phyloP scores from a whole-genome alignment of 1,140 invertebrate genomes.

The Oryctes rhinoceros region DNA sequence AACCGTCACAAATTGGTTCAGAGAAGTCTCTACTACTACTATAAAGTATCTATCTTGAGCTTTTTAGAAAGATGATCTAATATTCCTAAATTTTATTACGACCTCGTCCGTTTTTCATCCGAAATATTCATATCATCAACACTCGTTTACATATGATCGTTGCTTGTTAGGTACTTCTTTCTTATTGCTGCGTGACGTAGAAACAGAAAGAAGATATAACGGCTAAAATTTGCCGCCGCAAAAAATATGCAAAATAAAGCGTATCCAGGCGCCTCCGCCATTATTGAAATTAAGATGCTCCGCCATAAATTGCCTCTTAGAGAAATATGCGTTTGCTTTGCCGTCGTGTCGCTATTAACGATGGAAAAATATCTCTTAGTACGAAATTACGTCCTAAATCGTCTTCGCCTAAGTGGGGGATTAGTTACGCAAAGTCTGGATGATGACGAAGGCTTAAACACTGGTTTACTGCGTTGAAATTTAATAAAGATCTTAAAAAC shows the following conservation, averaged over 20 bases:
- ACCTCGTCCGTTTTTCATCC: neutral
- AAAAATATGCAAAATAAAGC: conserved; percentile 11
- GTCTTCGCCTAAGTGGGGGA: neutral
- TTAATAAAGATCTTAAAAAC: too few species aligned
- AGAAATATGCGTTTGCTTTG: neutral
- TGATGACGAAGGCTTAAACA: too few species aligned
- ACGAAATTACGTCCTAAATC: neutral
- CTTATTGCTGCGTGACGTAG: neutral
- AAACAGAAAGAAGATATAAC: neutral
- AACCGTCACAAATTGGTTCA: too few species aligned
- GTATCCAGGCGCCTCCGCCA: neutral
- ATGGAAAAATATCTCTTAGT: neutral
- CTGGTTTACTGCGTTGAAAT: too few species aligned
- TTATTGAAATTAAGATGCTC: conserved; percentile 26
- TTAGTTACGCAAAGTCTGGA: too few species aligned
- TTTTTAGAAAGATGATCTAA: too few species aligned
- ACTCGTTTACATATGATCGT: too few species aligned
- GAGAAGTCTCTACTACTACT: too few species aligned
- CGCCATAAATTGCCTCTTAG: neutral
- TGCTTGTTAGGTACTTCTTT: too few species aligned
- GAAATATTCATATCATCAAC: neutral
- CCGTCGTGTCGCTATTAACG: neutral
- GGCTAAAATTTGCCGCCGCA: neutral
- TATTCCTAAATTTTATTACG: too few species aligned
- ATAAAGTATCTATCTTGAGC: too few species aligned